phyloP scores from a whole-genome alignment of 2,888 invertebrate genomes.

The Desoria tigrina region DNA sequence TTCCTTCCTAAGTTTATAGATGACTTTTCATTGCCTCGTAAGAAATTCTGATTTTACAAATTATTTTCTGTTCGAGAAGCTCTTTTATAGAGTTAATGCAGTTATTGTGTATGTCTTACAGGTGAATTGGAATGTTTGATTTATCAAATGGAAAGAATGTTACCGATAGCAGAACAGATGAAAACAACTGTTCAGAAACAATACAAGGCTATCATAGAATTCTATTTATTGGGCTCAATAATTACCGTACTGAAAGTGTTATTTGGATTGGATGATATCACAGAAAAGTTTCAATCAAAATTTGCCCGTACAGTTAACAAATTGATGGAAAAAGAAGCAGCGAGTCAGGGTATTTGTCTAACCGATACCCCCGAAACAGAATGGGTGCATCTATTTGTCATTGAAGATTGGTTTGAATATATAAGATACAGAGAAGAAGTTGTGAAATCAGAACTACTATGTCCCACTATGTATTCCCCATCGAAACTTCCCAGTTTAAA shows the following conservation, averaged over 20 bases:
- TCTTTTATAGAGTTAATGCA: not conserved
- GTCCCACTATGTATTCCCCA: constrained; percentile 27
- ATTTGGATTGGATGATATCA: constrained; percentile 50
- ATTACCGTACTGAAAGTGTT: constrained; percentile 42
- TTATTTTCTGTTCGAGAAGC: not conserved
- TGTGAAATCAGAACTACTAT: constrained; percentile 27
- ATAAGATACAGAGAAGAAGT: constrained; percentile 30
- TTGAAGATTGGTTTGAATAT: constrained; percentile 49
- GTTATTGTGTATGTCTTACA: constrained; percentile 18
- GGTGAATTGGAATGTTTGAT: constrained; percentile 47
- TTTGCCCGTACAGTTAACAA: constrained; percentile 48
- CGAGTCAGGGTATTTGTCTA: no score
- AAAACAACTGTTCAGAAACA: not conserved
- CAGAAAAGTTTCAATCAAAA: constrained; percentile 46
- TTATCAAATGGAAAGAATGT: constrained; percentile 29
- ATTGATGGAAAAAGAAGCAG: constrained; percentile 22
- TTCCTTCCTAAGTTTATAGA: constrained; percentile 47
- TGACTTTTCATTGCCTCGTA: constrained; percentile 46
- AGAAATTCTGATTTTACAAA: constrained; percentile 12
- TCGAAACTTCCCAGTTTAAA: constrained; percentile 17
- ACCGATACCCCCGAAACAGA: not conserved
- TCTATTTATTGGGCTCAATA: constrained; percentile 29
- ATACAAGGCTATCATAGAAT: constrained; percentile 22
- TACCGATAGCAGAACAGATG: constrained; percentile 30
- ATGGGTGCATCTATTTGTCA: constrained; percentile 39